Evolutionary conservation across 2,113 vertebrate genomes (phyloP).

Genomic region (Corvus cornix): DNA sequence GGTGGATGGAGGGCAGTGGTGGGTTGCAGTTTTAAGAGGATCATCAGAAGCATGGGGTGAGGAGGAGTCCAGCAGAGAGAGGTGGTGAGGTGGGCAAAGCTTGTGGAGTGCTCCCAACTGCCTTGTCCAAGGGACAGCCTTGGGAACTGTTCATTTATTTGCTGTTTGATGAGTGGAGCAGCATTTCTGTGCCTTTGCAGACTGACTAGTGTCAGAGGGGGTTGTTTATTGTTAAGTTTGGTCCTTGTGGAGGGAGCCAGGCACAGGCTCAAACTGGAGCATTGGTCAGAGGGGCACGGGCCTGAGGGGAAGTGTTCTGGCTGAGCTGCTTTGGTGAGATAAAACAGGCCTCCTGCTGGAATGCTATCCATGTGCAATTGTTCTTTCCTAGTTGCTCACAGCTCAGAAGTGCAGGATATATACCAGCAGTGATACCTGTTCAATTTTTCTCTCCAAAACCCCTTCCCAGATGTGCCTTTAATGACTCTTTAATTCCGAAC

Average conservation of each 20-base stretch:
- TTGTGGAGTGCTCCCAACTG: neutral
- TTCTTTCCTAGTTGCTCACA: neutral
- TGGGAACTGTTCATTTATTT: neutral
- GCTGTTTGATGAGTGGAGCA: neutral
- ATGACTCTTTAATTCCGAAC: neutral
- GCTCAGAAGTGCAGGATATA: neutral
- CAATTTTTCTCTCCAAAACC: neutral
- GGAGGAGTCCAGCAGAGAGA: neutral
- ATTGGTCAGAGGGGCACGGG: neutral
- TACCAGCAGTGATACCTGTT: neutral
- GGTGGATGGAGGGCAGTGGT: neutral
- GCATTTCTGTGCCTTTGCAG: neutral
- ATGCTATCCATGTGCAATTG: neutral
- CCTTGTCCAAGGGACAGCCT: neutral
- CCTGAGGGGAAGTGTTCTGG: neutral
- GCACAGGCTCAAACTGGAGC: neutral
- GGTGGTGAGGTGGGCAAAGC: neutral
- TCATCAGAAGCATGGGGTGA: neutral
- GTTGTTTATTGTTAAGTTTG: neutral
- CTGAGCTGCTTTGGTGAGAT: neutral
- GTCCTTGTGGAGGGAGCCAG: neutral
- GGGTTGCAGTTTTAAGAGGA: neutral
- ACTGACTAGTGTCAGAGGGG: neutral
- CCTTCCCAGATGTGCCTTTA: neutral
- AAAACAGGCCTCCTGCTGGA: neutral